Evolutionary conservation across 2,888 invertebrate genomes (phyloP).

Genomic region (Pocota personata): DNA sequence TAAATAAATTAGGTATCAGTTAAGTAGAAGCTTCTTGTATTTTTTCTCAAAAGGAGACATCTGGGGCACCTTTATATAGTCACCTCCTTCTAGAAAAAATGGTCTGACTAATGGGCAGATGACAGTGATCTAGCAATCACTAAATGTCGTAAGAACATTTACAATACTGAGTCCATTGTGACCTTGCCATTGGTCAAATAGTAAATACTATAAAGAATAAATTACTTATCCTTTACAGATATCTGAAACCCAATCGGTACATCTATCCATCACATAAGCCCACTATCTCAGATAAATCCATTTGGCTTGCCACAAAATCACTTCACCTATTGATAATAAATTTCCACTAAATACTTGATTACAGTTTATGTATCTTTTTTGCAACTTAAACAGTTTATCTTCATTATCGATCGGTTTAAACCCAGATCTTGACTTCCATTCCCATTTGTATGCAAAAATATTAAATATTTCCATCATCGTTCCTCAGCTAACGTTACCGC

Average conservation of each 20-base stretch:
- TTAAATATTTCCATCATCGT: constrained; percentile 34
- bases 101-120: too few relatives aligned
- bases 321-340: constrained; percentile 14
- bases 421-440: constrained; percentile 32
- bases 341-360: constrained; percentile 27
- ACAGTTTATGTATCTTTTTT: background rate
- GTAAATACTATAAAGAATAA: background rate
- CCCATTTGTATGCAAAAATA: constrained; percentile 58
- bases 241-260: background rate
- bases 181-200: background rate
- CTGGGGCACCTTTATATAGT: too few relatives aligned
- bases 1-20: background rate
- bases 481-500: constrained; percentile 9
- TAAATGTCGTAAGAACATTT: too few relatives aligned
- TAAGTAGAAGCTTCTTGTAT: too few relatives aligned
- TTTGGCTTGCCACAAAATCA: background rate
- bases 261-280: background rate
- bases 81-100: too few relatives aligned
- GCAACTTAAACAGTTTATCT: constrained; percentile 40
- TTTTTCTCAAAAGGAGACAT: too few relatives aligned
- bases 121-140: too few relatives aligned
- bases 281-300: background rate
- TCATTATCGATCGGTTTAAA: constrained; percentile 52
- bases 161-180: too few relatives aligned
- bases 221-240: background rate